A percentile compares a stretch with the other conserved stretches of the same genome.
Evolutionary conservation across 2,888 invertebrate species (phyloP).

Genomic region (Mythimna ferrago): DNA sequence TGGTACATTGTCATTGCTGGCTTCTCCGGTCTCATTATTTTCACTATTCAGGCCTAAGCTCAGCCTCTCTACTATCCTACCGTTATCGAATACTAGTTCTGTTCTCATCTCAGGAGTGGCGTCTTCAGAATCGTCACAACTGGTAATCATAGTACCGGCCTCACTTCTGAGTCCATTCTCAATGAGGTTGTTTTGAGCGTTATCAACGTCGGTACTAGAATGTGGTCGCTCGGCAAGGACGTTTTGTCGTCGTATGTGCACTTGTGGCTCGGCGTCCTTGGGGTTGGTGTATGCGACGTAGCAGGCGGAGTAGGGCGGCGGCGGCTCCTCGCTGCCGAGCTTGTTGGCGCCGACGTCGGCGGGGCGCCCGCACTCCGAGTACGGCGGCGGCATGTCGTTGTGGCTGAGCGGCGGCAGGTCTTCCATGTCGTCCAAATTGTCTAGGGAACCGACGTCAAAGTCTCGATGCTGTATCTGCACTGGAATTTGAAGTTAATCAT

Average conservation of each 20-base stretch:
- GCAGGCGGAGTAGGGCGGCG: conserved; percentile 83
- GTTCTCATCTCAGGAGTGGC: conserved; percentile 14
- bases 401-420: conserved; percentile 46
- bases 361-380: conserved; percentile 72
- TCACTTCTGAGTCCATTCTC: conserved; percentile 35
- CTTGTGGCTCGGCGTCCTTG: conserved; percentile 71
- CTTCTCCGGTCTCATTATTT: conserved; percentile 28
- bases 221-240: conserved; percentile 18
- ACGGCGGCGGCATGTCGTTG: conserved; percentile 79
- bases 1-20: conserved; percentile 12
- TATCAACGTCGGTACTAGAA: conserved; percentile 49
- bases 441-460: conserved; percentile 36
- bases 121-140: conserved; percentile 7
- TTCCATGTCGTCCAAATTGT: conserved; percentile 54
- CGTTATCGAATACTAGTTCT: conserved; percentile 60
- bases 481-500: conserved; percentile 48
- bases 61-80: conserved; percentile 61
- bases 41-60: conserved; percentile 35
- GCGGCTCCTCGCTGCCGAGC: conserved; percentile 72
- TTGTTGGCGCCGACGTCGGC: conserved; percentile 47
- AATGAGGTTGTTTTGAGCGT: conserved; percentile 46
- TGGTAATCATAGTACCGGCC: not conserved
- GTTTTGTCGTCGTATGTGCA: conserved; percentile 61
- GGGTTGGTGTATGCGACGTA: conserved; percentile 73
- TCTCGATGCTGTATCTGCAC: conserved; percentile 61